These are phyloP conservation scores for Drosophila infuscata DNA, from an alignment of 2,888 invertebrate species.

Conservation along the genomic window DNA sequence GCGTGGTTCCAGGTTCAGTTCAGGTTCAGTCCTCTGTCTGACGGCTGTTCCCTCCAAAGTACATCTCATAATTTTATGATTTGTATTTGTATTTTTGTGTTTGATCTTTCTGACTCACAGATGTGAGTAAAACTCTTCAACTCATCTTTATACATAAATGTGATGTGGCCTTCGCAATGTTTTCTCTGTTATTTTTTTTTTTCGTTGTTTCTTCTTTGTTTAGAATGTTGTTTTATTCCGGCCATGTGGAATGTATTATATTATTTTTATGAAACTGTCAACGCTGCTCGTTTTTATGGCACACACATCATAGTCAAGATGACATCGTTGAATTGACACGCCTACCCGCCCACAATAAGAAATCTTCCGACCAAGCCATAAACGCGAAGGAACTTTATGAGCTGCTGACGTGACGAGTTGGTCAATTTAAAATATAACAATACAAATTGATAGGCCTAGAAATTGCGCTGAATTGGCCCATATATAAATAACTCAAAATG, in stretches of 20 bases:
- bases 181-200: slow-evolving; percentile 1
- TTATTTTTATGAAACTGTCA: slow-evolving; percentile 51
- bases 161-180: slow-evolving; percentile 30
- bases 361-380: slow-evolving; percentile 29
- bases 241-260: slow-evolving; percentile 42
- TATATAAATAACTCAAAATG: not conserved
- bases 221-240: slow-evolving; percentile 36
- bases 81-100: slow-evolving; percentile 39
- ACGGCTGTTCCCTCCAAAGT: slow-evolving; percentile 1
- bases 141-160: slow-evolving; percentile 27
- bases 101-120: slow-evolving; percentile 50
- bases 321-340: slow-evolving; percentile 50
- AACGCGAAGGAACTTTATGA: slow-evolving; percentile 39
- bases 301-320: slow-evolving; percentile 35
- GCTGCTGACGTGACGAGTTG: slow-evolving; percentile 32
- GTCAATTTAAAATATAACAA: slow-evolving; percentile 9
- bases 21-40: slow-evolving; percentile 13
- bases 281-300: slow-evolving; percentile 50
- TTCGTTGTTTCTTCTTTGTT: slow-evolving; percentile 1
- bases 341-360: slow-evolving; percentile 14
- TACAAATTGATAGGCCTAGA: slow-evolving; percentile 4
- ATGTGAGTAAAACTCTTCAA: slow-evolving; percentile 30
- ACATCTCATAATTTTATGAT: slow-evolving; percentile 53
- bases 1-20: slow-evolving; percentile 47
- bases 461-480: not conserved